Base-by-base conservation (phyloP, 2,113 vertebrate genomes). In the Peromyscus leucopus region DNA sequence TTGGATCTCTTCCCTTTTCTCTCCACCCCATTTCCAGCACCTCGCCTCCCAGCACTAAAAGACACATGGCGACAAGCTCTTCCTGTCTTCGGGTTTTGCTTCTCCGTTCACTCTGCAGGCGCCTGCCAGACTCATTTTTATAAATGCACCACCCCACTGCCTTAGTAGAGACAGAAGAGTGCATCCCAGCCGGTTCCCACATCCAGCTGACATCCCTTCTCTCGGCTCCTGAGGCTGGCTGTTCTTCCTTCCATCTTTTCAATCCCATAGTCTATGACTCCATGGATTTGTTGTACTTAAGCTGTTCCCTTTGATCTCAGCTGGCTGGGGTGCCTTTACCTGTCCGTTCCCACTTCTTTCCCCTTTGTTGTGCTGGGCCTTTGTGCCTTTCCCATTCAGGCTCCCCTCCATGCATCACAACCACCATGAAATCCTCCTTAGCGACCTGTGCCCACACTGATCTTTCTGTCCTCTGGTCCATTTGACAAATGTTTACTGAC, bases 391-490 rank as follows among this genome's bases (percentile, higher is more conserved):
- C 17, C 39, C 42, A 4, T 15, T 22, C 28, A 69, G 63, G 28
- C 7, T 82, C 48, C 15, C 28, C 17, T 12, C 71, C 28, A 33
- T 17, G 36, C 24, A 63, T 63, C 42, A 57, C 48, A 67, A 75
- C 12, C 76, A 75, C 69, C 48, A 59, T 9, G 36, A 67, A 65
- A 39, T 91, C 48, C 74, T 75, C 26, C n/a, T 69, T 82, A 82
- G 63, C 57, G 48, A 55, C 46, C 33, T 26, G 39, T 7, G 74
- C 39, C 89, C 92, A 71, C 2, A 42, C 3, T 2, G n/a, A 42
- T 84, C 63, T 51, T 95, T 90, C 92, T 36, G 91, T 89, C 28
- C 59, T 71, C 42, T 42, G 36, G 42, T 46, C 75, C 76, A 88
- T 33, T 75, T 74, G 69, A 26, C 31, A 90, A 86, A 61, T 86